Base-by-base conservation (phyloP, 2,113 vertebrate genomes). In the Oreotragus oreotragus region DNA sequence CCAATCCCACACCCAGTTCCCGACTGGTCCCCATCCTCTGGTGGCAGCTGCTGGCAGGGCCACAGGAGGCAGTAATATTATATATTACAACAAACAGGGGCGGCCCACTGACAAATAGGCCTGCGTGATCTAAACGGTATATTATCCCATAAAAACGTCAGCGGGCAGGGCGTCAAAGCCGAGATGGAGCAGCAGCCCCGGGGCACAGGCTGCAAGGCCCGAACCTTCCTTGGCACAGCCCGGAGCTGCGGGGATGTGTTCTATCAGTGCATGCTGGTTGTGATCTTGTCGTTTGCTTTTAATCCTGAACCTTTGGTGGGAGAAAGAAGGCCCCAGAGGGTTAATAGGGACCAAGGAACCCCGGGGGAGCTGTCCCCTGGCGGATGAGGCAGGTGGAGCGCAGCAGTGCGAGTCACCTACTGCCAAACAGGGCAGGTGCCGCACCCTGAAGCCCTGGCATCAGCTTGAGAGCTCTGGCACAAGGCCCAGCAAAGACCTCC, bases 141-240 rank as follows among this genome's bases (percentile, higher is more conserved):
- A 39, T 96, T 49, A 96, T 79, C 79, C 96, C 97, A 97, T 97
- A 98, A 98, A 98, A 98, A 97, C 84, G 87, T 86, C 97, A 93
- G 1, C 88, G 57, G 90, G 94, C 94, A 97, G 80, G 91, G 97
- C 76, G 19, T 1, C 19, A 57, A 80, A 91, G 94, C 92, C 30
- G 1, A 4, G 73, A 2, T 3, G 11, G 53, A 88, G 90, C 21
- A 0, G 0, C 0, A 16, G 83, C 36, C 55, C n/a, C 4, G 4
- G 51, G 39, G 51, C 1, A 0, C 30, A 88, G 96, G 62, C 76
- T 84, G 57, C 11, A 9, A 21, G 43, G 30, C 90, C 33, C 4
- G 6, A 33, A 39, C n/a, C 30, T 9, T 60, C 49, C 23, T 3
- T 17, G 1, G 84, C 60, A 25, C 2, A 1, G 36, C 76, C n/a